Evolutionary conservation across 2,888 invertebrate genomes (phyloP).

Genomic region (Lacanobia oleracea): DNA sequence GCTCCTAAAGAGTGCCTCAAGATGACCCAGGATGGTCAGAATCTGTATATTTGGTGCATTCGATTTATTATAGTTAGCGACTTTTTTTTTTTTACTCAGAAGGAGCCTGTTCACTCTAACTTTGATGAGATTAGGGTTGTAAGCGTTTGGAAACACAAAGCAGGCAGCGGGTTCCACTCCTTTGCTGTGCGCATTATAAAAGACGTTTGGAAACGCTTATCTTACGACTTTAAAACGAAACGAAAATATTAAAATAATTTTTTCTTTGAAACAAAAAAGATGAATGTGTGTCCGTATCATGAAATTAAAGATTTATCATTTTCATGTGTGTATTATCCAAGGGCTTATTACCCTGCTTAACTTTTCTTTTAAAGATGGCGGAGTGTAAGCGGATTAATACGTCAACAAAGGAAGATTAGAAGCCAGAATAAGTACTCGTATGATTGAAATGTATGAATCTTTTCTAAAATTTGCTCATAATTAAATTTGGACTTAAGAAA

Average conservation of each 20-base stretch:
- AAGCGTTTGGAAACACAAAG: too few species aligned
- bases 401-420: conserved; percentile 22
- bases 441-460: not conserved
- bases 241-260: not conserved
- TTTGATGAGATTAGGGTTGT: too few species aligned
- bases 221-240: too few species aligned
- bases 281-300: not conserved
- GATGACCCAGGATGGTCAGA: too few species aligned
- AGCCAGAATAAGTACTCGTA: conserved; percentile 11
- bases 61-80: too few species aligned
- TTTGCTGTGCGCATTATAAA: too few species aligned
- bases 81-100: too few species aligned
- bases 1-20: too few species aligned
- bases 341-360: not conserved
- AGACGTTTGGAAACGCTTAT: too few species aligned
- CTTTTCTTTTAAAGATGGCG: conserved; percentile 36
- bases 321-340: not conserved
- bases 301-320: not conserved
- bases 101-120: too few species aligned
- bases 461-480: not conserved
- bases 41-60: too few species aligned
- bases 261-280: not conserved
- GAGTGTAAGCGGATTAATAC: conserved; percentile 40
- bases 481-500: not conserved
- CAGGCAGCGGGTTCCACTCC: too few species aligned